These are phyloP conservation scores for Drosophila infuscata DNA, from an alignment of 2,888 invertebrate species.

Conservation along the genomic window DNA sequence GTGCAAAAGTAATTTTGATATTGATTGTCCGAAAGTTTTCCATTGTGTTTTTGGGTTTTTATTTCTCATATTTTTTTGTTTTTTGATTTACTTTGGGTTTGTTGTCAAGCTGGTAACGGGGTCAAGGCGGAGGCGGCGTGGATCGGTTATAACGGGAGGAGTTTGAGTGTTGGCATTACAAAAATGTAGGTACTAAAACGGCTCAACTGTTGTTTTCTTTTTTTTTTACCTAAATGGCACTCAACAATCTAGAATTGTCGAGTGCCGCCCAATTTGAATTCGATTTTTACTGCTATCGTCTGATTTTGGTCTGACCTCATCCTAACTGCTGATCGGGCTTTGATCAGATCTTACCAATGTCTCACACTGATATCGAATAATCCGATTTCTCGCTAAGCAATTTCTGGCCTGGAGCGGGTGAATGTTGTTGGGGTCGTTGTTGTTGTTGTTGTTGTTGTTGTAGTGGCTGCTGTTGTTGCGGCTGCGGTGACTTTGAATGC, in stretches of 20 bases:
- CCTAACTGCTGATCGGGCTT: slow-evolving; percentile 53
- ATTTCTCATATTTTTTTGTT: no score
- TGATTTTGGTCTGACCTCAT: slow-evolving; percentile 56
- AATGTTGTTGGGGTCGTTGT: slow-evolving; percentile 82
- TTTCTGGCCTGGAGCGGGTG: slow-evolving; percentile 84
- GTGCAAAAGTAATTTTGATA: slow-evolving; percentile 82
- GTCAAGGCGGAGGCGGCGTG: slow-evolving; percentile 37
- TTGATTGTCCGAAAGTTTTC: slow-evolving; percentile 84
- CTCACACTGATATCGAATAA: slow-evolving; percentile 91
- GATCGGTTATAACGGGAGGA: slow-evolving; percentile 37
- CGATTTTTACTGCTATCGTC: slow-evolving; percentile 12
- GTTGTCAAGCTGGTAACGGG: slow-evolving; percentile 51
- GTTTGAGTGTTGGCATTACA: slow-evolving; percentile 59
- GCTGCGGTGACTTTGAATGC: slow-evolving; percentile 77
- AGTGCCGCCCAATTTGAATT: slow-evolving; percentile 27
- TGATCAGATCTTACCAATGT: slow-evolving; percentile 79
- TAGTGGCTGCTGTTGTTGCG: slow-evolving; percentile 77
- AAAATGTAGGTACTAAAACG: slow-evolving; percentile 65
- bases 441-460: slow-evolving; percentile 48
- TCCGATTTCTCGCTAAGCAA: slow-evolving; percentile 88
- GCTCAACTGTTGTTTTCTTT: slow-evolving; percentile 62
- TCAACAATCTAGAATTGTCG: slow-evolving; percentile 18
- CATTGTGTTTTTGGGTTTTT: slow-evolving; percentile 38
- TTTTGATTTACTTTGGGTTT: no score
- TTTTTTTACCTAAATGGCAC: slow-evolving; percentile 20